These are phyloP conservation scores for Anhinga anhinga DNA, from an alignment of 2,113 vertebrate species.

Conservation along the genomic window DNA sequence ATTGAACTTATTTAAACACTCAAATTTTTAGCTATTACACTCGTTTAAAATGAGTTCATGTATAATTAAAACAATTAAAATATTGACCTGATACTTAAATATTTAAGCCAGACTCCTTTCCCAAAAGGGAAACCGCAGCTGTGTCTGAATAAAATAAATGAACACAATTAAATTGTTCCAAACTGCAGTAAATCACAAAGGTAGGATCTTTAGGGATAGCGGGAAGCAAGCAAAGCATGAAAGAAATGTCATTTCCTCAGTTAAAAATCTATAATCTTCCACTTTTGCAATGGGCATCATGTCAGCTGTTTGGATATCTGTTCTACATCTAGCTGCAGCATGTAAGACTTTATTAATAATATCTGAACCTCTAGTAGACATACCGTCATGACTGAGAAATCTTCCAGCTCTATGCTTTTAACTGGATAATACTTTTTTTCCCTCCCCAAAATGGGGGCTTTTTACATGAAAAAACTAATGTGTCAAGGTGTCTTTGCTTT, in stretches of 20 bases:
- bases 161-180: background rate
- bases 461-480: background rate
- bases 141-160: constrained; percentile 21
- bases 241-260: background rate
- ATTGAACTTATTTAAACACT: constrained; percentile 16
- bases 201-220: background rate
- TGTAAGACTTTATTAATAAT: background rate
- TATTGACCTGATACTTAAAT: constrained; percentile 42
- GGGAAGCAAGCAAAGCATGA: background rate
- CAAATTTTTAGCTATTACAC: constrained; percentile 1
- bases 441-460: background rate
- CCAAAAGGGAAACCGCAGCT: background rate
- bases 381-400: background rate
- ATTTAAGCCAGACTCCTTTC: background rate
- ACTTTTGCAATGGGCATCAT: background rate
- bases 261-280: background rate
- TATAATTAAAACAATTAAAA: constrained; percentile 62
- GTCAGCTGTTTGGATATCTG: background rate
- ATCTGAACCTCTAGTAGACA: background rate
- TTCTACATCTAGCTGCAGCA: background rate
- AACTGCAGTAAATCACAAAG: constrained; percentile 9
- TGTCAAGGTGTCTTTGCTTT: background rate
- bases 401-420: background rate
- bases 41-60: constrained; percentile 7
- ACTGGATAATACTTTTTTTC: background rate